Evolutionary conservation across 2,797 vertebrate species (phyloP).

Genomic region (Carduelis carduelis): DNA sequence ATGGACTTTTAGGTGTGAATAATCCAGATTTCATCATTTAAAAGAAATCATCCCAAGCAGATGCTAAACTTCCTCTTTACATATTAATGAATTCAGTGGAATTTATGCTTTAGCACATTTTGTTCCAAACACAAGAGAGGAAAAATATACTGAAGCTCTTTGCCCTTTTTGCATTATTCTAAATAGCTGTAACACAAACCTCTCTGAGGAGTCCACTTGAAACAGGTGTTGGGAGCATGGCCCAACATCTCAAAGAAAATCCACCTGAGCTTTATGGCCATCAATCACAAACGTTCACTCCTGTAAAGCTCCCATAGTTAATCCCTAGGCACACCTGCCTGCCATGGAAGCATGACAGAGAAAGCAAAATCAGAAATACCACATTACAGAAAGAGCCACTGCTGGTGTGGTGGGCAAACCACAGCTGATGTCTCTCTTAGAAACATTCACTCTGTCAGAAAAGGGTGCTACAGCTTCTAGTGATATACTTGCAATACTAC

Average conservation of each 20-base stretch:
- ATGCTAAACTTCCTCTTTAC: not conserved
- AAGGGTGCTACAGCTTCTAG: not conserved
- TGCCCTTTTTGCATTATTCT: not conserved
- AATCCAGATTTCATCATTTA: not conserved
- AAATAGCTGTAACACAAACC: not conserved
- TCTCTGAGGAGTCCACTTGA: not conserved
- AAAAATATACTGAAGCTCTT: not conserved
- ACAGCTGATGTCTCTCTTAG: not conserved
- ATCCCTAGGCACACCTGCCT: not conserved
- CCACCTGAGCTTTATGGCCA: not conserved
- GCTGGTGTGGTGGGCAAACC: not conserved
- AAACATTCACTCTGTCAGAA: not conserved
- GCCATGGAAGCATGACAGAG: accelerated
- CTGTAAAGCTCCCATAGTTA: not conserved
- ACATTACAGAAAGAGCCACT: not conserved
- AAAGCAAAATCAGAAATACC: not conserved
- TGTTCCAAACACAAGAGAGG: not conserved
- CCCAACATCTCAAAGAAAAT: not conserved
- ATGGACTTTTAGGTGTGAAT: not conserved
- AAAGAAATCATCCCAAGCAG: not conserved
- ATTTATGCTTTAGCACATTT: not conserved
- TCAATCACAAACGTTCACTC: not conserved
- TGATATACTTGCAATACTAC: not conserved
- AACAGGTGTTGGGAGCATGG: not conserved
- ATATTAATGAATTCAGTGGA: not conserved